Evolutionary conservation across 1,140 invertebrate species (phyloP).

Genomic region (Teleogryllus occipitalis): DNA sequence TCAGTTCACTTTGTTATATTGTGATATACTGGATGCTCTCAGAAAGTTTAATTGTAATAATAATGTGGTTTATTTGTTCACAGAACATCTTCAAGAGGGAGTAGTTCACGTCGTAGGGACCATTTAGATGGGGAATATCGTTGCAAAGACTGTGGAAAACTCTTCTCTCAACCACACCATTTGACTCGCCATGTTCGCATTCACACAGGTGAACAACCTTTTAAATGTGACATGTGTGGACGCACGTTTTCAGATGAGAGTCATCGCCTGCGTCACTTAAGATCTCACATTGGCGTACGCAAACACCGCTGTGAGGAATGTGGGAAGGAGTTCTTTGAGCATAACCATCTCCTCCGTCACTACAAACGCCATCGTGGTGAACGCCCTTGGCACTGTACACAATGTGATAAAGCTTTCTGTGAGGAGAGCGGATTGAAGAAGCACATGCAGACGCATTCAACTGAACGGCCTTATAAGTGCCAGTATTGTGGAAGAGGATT

Average conservation of each 20-base stretch:
- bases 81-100: too few relatives aligned
- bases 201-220: conserved; percentile 37
- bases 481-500: background rate
- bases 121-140: background rate
- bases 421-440: background rate
- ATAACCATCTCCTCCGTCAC: background rate
- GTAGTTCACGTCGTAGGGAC: background rate
- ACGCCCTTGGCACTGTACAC: background rate
- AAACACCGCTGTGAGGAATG: conserved; percentile 31
- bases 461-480: conserved; percentile 8
- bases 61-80: too few relatives aligned
- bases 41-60: too few relatives aligned
- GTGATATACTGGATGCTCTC: too few relatives aligned
- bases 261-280: conserved; percentile 27
- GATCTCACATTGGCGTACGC: conserved; percentile 40
- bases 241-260: conserved; percentile 32
- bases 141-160: background rate
- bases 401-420: background rate
- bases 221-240: conserved; percentile 31
- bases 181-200: conserved; percentile 33
- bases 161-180: background rate
- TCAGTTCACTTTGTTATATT: too few relatives aligned
- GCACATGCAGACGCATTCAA: conserved; percentile 7
- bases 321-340: background rate
- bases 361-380: background rate